phyloP scores from a whole-genome alignment of 1,140 invertebrate species.

The Euura saliciscinereae region DNA sequence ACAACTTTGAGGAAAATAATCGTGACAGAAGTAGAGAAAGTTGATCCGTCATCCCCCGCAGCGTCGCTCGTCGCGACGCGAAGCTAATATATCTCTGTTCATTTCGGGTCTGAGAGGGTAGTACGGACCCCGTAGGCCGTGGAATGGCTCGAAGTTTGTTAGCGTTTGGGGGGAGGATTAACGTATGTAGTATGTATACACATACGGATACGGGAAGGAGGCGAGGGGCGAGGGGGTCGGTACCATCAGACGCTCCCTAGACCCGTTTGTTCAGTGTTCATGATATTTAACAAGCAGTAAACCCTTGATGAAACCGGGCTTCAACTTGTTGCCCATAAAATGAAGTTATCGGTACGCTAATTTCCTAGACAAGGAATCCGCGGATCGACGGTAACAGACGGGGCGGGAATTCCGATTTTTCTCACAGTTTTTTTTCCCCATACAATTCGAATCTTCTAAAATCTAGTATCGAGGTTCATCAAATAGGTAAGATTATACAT shows the following conservation, averaged over 20 bases:
- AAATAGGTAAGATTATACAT: no score
- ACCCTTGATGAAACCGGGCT: not conserved
- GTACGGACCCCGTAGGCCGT: not conserved
- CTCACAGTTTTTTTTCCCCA: no score
- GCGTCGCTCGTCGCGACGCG: no score
- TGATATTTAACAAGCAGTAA: slow-evolving; percentile 1
- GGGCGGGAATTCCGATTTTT: no score
- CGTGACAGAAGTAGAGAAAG: not conserved
- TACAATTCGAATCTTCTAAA: no score
- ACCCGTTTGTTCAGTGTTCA: not conserved
- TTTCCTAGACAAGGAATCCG: no score
- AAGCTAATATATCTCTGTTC: not conserved
- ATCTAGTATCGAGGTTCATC: no score
- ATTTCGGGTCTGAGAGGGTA: not conserved
- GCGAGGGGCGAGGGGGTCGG: no score
- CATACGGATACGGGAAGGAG: no score
- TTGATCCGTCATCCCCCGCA: no score
- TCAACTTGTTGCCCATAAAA: not conserved
- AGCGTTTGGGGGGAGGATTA: not conserved
- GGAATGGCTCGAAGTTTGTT: not conserved
- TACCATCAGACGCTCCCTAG: not conserved
- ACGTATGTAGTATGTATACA: not conserved
- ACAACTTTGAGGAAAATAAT: not conserved
- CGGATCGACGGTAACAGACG: no score
- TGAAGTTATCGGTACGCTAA: not conserved